Base-by-base conservation (phyloP, 2,888 invertebrate species). In the Rhagophthalmus giganteus region DNA sequence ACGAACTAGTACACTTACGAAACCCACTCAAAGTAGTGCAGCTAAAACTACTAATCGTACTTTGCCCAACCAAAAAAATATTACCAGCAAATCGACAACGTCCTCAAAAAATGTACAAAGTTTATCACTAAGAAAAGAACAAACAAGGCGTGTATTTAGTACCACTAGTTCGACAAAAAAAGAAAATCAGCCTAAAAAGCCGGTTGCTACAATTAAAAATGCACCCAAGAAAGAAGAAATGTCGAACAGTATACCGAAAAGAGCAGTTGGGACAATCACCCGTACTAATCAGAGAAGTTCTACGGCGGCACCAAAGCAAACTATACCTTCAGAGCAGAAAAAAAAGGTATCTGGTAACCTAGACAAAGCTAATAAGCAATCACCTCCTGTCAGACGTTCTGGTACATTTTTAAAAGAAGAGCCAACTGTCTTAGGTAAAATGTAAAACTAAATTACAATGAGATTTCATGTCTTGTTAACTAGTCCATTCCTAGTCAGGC, bases 341-440 rank as follows among this genome's bases (percentile, higher is more conserved):
- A 31, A 52, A 40, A 14, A 38, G 38, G 24, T 24, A 44, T 20
- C 31, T 31, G n/a, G n/a, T n/a, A 5, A 39, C 31, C 13, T 33
- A 37, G 32, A 63, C 61, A 30, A 14, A 25, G 8, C 31, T 8
- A n/a, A 41, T 51, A 57, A 14, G 59, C 64, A 10, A 55, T 61
- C 61, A 12, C 56, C 58, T 12, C 47, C 54, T 6, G 78, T 82
- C 76, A 78, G 79, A 54, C 79, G 88, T 31, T 88, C 88, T 0
- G 85, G 84, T 10, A 88, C 88, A 0, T 88, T 88, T 66, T 73
- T 86, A 10, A 87, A 87, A 70, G 88, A 88, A 59, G 87, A 87
- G 70, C 87, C 87, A 1, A 86, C 84, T 11, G 77, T 83, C 66
- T 70, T 83, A 54, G 78, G 78, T 44, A 80, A 78, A 61, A 63